Evolutionary conservation across 1,140 invertebrate genomes (phyloP).

Genomic region (Lepidotrigona ventralis): DNA sequence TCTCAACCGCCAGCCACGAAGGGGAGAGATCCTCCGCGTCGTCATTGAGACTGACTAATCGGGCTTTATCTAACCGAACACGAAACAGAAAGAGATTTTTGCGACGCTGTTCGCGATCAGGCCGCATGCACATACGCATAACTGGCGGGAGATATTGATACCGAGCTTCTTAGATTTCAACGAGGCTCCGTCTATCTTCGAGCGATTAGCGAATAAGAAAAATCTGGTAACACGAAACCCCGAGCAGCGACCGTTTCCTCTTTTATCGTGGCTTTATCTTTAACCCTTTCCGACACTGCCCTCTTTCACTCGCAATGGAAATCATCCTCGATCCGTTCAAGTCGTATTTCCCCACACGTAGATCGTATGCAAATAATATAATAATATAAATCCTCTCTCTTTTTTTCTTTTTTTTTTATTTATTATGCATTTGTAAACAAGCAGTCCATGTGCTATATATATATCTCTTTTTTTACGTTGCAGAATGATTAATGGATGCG

Average conservation of each 20-base stretch:
- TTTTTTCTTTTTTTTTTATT: not conserved
- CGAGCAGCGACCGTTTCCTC: slow-evolving; percentile 8
- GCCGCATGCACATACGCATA: not conserved
- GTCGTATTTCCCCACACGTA: not conserved
- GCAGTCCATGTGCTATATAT: not conserved
- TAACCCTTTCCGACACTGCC: not conserved
- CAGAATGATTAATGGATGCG: slow-evolving; percentile 35
- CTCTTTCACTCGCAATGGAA: not conserved
- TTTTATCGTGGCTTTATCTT: slow-evolving; percentile 44
- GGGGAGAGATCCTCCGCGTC: not conserved
- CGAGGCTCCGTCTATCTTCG: slow-evolving; percentile 47
- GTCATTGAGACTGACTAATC: not conserved
- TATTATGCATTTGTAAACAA: not conserved
- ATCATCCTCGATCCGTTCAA: not conserved
- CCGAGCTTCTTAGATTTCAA: slow-evolving; percentile 50
- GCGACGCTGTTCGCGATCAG: not conserved
- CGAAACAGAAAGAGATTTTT: not conserved
- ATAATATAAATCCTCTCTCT: not conserved
- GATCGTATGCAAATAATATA: not conserved
- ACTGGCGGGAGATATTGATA: slow-evolving; percentile 39
- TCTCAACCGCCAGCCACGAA: slow-evolving; percentile 18
- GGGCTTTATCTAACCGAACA: slow-evolving; percentile 6
- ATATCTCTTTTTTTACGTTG: not conserved
- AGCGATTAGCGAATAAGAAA: slow-evolving; percentile 66
- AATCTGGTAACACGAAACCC: slow-evolving; percentile 56